Conservation (phyloP, 2,888 invertebrate genomes). For the Auanema freiburgensis region DNA sequence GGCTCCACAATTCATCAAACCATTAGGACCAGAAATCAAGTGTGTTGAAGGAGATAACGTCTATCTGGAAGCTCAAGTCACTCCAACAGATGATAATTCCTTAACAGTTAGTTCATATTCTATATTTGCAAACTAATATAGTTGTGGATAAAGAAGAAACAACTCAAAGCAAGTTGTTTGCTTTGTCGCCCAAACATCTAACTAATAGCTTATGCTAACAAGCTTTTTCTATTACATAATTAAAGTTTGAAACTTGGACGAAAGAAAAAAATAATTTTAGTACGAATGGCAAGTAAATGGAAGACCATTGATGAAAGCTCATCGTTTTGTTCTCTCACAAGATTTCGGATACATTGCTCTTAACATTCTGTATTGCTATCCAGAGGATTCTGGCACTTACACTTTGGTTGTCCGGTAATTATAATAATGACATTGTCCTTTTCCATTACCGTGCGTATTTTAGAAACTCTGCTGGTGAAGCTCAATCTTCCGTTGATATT, state of each 20-base stretch:
- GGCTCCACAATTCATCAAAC: constrained; percentile 57
- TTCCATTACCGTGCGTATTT: constrained; percentile 6
- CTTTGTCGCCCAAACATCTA: no score
- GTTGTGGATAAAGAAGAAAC: background rate
- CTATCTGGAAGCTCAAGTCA: constrained; percentile 67
- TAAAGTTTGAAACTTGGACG: background rate
- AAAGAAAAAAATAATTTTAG: constrained; percentile 65
- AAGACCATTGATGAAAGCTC: constrained; percentile 74
- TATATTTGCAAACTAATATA: background rate
- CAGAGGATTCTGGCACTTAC: constrained; percentile 93
- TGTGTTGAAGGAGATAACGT: constrained; percentile 67
- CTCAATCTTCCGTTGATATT: constrained; percentile 80
- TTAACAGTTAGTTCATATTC: constrained; percentile 42
- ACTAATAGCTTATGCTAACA: no score
- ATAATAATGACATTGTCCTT: background rate
- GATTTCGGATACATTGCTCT: constrained; percentile 97
- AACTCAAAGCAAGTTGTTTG: constrained; percentile 1
- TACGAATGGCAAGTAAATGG: constrained; percentile 98
- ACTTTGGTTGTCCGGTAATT: constrained; percentile 45
- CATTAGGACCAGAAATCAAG: constrained; percentile 46
- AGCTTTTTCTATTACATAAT: background rate
- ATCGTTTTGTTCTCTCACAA: constrained; percentile 76
- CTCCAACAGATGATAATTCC: constrained; percentile 67
- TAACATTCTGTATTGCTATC: constrained; percentile 91
- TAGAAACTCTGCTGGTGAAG: constrained; percentile 89